Conservation (phyloP, 2,113 vertebrate genomes). For the Hylia prasina region DNA sequence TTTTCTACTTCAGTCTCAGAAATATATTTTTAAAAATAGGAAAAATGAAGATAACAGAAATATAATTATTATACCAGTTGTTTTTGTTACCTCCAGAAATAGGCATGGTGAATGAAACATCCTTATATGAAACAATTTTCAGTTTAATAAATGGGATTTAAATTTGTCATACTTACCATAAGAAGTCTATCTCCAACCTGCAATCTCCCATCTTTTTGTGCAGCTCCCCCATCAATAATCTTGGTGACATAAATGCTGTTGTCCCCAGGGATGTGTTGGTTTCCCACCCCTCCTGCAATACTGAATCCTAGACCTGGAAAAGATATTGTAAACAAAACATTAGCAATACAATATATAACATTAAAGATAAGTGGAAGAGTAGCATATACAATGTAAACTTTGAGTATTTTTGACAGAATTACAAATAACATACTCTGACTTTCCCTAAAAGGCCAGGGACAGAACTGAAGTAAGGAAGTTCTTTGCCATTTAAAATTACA, state of each 20-base stretch:
- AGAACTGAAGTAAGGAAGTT: background rate
- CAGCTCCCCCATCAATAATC: constrained; percentile 95
- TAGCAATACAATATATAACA: background rate
- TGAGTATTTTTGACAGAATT: background rate
- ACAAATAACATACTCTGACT: background rate
- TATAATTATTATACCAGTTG: background rate
- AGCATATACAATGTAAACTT: background rate
- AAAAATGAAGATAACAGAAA: background rate
- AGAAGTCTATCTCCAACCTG: constrained; percentile 93
- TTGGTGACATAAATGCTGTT: constrained; percentile 98
- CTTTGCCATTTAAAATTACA: background rate
- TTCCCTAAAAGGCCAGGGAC: background rate
- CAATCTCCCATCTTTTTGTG: constrained; percentile 88
- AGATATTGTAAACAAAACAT: background rate
- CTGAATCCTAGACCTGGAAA: constrained; percentile 91
- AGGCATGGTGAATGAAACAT: background rate
- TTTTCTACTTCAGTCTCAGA: background rate
- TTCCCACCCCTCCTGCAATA: constrained; percentile 95
- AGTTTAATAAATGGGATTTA: background rate
- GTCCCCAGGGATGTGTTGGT: constrained; percentile 98
- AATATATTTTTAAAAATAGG: background rate
- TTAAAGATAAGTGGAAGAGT: background rate
- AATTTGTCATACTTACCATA: constrained; percentile 79
- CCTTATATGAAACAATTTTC: background rate
- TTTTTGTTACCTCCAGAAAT: background rate